Evolutionary conservation across 2,113 vertebrate species (phyloP).

Genomic region (Petrocephalus microphthalmus): DNA sequence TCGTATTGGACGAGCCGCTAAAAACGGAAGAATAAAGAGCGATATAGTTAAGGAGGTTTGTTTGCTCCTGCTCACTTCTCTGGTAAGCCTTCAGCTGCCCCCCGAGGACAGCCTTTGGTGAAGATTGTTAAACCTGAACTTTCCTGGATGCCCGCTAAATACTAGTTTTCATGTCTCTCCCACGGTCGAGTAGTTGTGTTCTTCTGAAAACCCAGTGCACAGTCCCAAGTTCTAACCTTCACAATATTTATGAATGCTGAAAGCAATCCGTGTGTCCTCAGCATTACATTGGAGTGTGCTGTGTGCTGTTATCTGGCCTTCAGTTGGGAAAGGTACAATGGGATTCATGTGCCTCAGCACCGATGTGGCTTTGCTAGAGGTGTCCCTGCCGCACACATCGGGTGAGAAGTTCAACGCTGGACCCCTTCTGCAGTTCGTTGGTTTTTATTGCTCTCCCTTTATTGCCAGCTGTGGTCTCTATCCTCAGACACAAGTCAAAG

Average conservation of each 20-base stretch:
- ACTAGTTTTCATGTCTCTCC: background rate
- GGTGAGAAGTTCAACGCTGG: constrained; percentile 26
- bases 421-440: constrained; percentile 23
- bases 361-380: background rate
- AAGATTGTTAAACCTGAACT: background rate
- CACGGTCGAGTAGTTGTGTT: background rate
- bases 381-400: constrained; percentile 19
- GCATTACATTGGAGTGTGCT: background rate
- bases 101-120: background rate
- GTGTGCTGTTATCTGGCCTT: background rate
- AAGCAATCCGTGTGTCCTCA: background rate
- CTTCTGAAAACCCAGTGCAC: background rate
- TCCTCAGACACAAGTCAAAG: constrained; percentile 27
- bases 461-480: constrained; percentile 25
- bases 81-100: background rate
- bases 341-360: background rate
- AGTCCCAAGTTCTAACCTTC: constrained; percentile 2
- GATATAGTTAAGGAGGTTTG: background rate
- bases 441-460: constrained; percentile 23
- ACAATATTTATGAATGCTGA: background rate
- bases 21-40: background rate
- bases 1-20: background rate
- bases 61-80: background rate
- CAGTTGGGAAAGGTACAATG: background rate
- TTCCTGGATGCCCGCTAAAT: background rate